Percentiles rank a stretch among this genome's conserved stretches.
These are phyloP conservation scores for Drosophila acutilabella DNA, from an alignment of 2,888 invertebrate species.

Conservation along the genomic window DNA sequence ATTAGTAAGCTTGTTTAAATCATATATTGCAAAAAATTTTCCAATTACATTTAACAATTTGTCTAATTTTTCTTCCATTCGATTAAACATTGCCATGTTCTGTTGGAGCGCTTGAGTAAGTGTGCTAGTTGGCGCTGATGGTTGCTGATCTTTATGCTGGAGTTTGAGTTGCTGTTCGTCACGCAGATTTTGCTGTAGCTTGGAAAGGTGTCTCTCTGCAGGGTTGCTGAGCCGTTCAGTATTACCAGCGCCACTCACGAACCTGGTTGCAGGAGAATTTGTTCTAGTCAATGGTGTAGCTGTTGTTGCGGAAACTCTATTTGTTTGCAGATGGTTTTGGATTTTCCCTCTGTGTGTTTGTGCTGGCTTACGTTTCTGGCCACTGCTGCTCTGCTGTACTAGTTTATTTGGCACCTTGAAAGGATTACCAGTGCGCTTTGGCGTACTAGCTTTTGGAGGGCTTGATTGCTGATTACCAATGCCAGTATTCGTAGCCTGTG, in stretches of 20 bases:
- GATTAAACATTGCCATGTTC: conserved; percentile 6
- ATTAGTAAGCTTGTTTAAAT: not conserved
- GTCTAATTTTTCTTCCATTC: conserved; percentile 3
- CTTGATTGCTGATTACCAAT: not conserved
- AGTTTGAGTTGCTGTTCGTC: not conserved
- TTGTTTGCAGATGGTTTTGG: not conserved
- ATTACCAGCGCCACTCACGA: not conserved
- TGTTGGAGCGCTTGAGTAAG: not conserved
- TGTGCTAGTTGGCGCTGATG: not conserved
- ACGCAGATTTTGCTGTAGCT: not conserved
- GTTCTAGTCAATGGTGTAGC: not conserved
- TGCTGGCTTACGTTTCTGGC: not conserved
- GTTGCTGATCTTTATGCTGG: not conserved
- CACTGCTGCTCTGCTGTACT: not conserved
- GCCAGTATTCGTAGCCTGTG: not conserved
- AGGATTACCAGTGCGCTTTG: not conserved
- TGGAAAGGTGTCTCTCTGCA: not conserved
- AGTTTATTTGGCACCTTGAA: not conserved
- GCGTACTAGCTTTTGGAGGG: not conserved
- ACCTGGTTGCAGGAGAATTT: not conserved
- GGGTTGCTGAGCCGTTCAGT: not conserved
- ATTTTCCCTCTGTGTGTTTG: not conserved
- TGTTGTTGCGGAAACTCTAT: not conserved
- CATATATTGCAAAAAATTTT: not conserved
- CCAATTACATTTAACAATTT: not conserved